Conservation (phyloP, 2,113 vertebrate genomes). For the Cercocebus atys region DNA sequence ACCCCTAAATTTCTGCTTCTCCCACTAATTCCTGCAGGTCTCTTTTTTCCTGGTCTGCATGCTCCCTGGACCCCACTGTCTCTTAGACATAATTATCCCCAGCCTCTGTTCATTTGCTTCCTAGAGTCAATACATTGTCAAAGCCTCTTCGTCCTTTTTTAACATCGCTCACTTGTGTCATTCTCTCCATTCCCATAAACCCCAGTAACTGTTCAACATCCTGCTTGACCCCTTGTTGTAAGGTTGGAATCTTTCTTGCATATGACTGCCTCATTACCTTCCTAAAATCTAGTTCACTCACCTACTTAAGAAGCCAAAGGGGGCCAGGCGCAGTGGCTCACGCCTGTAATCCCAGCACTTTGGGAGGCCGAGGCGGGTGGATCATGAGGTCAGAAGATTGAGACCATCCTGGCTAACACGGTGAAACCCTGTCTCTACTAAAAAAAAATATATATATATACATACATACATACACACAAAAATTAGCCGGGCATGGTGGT, state of each 20-base stretch:
- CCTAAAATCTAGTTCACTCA: not conserved
- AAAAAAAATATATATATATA: too few species aligned
- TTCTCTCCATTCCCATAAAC: not conserved
- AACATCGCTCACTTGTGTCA: not conserved
- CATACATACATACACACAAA: too few species aligned
- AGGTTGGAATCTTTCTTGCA: not conserved
- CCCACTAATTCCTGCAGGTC: not conserved
- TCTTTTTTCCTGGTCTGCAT: not conserved
- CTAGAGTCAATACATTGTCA: not conserved
- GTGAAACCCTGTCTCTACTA: too few species aligned
- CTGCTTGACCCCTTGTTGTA: not conserved
- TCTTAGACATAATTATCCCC: not conserved
- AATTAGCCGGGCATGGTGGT: too few species aligned
- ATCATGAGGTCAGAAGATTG: too few species aligned
- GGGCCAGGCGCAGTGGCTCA: too few species aligned
- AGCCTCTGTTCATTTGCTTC: not conserved
- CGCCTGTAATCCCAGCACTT: too few species aligned
- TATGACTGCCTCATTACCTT: not conserved
- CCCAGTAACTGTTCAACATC: not conserved
- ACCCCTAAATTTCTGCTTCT: not conserved
- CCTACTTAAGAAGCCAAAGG: not conserved
- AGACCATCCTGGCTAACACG: too few species aligned
- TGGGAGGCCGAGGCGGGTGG: too few species aligned
- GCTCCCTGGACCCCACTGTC: not conserved
- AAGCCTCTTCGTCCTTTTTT: not conserved